Conservation (phyloP, 2,797 vertebrate species). For the Cheirogaleus major region DNA sequence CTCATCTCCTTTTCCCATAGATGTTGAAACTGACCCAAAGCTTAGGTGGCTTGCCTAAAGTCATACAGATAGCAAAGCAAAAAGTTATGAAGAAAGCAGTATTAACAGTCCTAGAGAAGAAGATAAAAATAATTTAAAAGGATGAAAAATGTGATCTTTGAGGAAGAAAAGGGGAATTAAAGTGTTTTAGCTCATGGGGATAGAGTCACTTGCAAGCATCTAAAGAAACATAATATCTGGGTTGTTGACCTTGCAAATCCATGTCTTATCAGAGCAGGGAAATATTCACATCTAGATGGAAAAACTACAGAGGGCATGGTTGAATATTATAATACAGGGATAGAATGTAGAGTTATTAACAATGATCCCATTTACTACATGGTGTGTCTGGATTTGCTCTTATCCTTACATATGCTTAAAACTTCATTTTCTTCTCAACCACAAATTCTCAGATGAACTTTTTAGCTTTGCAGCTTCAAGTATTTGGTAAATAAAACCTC, state of each 20-base stretch:
- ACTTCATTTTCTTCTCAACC: conserved; percentile 11
- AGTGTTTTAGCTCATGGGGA: not conserved
- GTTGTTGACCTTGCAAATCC: not conserved
- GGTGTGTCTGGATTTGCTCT: not conserved
- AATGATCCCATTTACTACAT: not conserved
- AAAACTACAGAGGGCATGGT: not conserved
- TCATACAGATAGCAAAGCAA: not conserved
- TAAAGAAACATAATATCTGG: not conserved
- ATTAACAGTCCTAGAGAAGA: conserved; percentile 8
- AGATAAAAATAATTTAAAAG: not conserved
- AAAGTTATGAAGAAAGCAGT: not conserved
- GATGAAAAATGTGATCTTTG: not conserved
- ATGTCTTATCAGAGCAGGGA: not conserved
- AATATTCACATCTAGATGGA: not conserved
- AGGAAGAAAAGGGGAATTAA: not conserved
- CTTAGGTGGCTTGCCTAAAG: not conserved
- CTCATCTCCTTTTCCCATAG: not conserved
- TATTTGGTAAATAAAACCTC: not conserved
- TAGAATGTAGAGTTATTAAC: not conserved
- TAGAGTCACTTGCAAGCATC: not conserved
- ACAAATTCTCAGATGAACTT: not conserved
- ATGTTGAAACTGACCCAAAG: not conserved
- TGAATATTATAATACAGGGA: not conserved
- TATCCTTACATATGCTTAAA: not conserved
- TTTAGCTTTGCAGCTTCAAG: conserved; percentile 7